These are phyloP conservation scores for Papilio protenor DNA, from an alignment of 2,888 invertebrate species.

Conservation along the genomic window DNA sequence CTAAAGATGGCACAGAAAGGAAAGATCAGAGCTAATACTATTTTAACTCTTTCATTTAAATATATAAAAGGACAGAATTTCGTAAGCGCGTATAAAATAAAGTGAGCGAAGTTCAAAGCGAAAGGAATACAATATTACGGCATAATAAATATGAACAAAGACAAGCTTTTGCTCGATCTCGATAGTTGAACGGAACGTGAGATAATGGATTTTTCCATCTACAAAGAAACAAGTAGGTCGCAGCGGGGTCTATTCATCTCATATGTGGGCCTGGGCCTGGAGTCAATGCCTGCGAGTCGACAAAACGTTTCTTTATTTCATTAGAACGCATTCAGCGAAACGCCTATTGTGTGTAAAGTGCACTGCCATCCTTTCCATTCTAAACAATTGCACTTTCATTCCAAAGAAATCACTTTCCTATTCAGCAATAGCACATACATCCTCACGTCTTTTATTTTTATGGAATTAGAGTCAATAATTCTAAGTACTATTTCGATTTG, in stretches of 20 bases:
- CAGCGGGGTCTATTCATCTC: constrained; percentile 41
- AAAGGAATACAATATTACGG: constrained; percentile 32
- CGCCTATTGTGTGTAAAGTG: constrained; percentile 43
- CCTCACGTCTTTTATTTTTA: constrained; percentile 11
- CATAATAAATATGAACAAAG: constrained; percentile 40
- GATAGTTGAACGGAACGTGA: constrained; percentile 41
- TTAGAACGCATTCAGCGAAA: constrained; percentile 58
- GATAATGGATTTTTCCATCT: constrained; percentile 43
- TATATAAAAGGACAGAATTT: background rate
- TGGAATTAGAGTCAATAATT: background rate
- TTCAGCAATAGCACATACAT: constrained; percentile 33
- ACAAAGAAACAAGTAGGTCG: constrained; percentile 41
- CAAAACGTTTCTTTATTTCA: constrained; percentile 76
- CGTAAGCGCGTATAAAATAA: constrained; percentile 18
- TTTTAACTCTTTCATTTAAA: background rate
- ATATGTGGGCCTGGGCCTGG: constrained; percentile 57
- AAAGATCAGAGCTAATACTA: background rate
- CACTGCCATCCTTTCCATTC: constrained; percentile 39
- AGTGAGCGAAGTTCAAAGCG: constrained; percentile 19
- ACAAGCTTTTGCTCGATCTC: constrained; percentile 27
- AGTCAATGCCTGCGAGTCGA: constrained; percentile 58
- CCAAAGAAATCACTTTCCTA: constrained; percentile 40
- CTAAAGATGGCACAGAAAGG: background rate
- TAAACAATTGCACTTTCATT: constrained; percentile 43
- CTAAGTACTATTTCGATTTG: background rate